A percentile compares a stretch with the other conserved stretches of the same genome.
Conservation (phyloP, 1,140 invertebrate genomes). For the Drosophila pachea region DNA sequence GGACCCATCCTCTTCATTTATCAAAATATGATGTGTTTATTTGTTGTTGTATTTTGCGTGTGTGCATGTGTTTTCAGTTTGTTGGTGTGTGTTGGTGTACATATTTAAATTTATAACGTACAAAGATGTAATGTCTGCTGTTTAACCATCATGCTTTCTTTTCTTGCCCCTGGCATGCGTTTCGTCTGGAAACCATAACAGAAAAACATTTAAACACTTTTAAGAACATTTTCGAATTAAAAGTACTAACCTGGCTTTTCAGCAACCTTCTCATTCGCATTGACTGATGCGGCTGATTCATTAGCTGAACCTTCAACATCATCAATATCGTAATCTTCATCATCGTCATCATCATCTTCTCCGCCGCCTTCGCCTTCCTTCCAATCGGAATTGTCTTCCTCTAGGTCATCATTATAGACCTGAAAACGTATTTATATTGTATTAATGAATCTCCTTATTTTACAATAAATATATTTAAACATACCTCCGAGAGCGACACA, state of each 20-base stretch:
- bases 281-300: slow-evolving; percentile 55
- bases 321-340: slow-evolving; percentile 79
- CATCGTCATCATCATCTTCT: slow-evolving; percentile 79
- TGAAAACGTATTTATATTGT: slow-evolving; percentile 19
- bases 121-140: slow-evolving; percentile 48
- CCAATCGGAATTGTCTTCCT: slow-evolving; percentile 78
- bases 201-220: neutral
- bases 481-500: slow-evolving; percentile 81
- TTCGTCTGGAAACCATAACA: slow-evolving; percentile 70
- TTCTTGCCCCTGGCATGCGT: slow-evolving; percentile 84
- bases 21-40: slow-evolving; percentile 76
- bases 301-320: slow-evolving; percentile 79
- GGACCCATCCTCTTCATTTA: slow-evolving; percentile 43
- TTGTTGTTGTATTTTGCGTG: slow-evolving; percentile 41
- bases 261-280: slow-evolving; percentile 56
- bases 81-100: slow-evolving; percentile 40
- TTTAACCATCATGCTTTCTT: slow-evolving; percentile 83
- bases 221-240: neutral
- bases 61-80: slow-evolving; percentile 41
- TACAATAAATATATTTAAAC: slow-evolving; percentile 42
- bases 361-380: slow-evolving; percentile 68
- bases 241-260: slow-evolving; percentile 54
- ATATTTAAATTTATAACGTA: slow-evolving; percentile 71
- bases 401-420: slow-evolving; percentile 77
- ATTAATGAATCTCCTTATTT: neutral